phyloP scores from a whole-genome alignment of 2,113 vertebrate genomes.

The Camelus bactrianus region DNA sequence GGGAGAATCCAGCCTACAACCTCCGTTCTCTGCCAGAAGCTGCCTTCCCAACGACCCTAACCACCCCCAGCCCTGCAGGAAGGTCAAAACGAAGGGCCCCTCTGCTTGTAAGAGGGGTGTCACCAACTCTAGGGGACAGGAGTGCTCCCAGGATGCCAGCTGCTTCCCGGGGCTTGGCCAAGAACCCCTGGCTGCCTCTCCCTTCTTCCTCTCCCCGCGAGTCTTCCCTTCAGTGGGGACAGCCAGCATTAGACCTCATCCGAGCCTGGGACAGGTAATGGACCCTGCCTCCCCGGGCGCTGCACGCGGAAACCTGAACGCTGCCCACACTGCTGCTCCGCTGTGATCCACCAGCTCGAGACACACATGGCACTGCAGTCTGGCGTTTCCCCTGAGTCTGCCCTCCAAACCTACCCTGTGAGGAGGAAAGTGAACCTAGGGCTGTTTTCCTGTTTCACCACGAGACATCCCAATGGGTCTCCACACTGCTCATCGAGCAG shows the following conservation, averaged over 20 bases:
- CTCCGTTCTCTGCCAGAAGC: neutral
- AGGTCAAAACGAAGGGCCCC: neutral
- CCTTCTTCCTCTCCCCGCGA: neutral
- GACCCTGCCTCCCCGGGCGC: neutral
- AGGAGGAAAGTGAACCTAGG: neutral
- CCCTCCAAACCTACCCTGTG: neutral
- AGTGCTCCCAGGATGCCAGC: neutral
- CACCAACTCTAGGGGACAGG: neutral
- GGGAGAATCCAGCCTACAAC: fast-evolving
- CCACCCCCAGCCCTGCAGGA: neutral
- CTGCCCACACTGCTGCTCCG: neutral
- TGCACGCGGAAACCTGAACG: neutral
- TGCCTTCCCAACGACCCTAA: neutral
- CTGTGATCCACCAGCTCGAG: neutral
- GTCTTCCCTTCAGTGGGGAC: neutral
- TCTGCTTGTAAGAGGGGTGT: neutral
- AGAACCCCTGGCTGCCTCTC: neutral
- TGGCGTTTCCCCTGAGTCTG: neutral
- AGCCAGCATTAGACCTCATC: neutral
- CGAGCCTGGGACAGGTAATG: neutral
- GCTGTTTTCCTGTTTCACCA: neutral
- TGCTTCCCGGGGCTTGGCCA: neutral
- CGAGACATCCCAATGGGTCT: neutral
- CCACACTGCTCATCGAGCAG: neutral
- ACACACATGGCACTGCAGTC: neutral